Evolutionary conservation across 2,888 invertebrate species (phyloP), one percentile per base, ranked within the genome.

Genomic region (Agonopterix arenella): DNA sequence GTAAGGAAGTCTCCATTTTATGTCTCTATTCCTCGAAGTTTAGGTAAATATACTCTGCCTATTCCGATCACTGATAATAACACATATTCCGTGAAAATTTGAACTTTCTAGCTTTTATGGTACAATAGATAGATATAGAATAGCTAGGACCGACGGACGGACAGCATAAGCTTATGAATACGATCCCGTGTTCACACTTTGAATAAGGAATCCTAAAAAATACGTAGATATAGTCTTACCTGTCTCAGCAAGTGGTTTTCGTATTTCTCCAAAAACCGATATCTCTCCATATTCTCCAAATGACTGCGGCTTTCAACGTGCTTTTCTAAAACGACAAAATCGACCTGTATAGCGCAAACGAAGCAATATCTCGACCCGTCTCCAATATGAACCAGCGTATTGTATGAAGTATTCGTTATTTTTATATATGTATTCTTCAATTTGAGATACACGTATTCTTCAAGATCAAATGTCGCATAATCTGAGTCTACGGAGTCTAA

Each of bases 191-290:
- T 13, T 13, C 13, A 13, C 13, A 1, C 7, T 10, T 42, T 42
- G 42, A 11, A 4, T n/a, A 42, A 2, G 7, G 11, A 42, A 42
- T 8, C 36, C 7, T 49, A n/a, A 11, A 18, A 11, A 37, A 9
- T 28, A 45, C 4, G 7, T 13, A 45, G 38, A 11, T 36, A 41
- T 4, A 44, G 43, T 45, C 61, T 58, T 10, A 73, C 77, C 71
- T 76, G 76, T 52, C 76, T 55, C 2, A 76, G 51, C 9, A 73
- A 53, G 49, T 65, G 60, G 11, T 58, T 63, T 1, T 62, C 57
- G 50, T 64, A 68, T 48, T 66, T 60, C 44, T 65, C 57, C 45
- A 76, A 37, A 58, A 68, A 58, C 45, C 66, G 57, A 50, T 60
- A 57, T 48, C 61, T 52, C 2, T 58, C 41, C 46, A 68, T 40